Conservation (phyloP, 2,888 invertebrate genomes). For the Tetheella fluctuosa region DNA sequence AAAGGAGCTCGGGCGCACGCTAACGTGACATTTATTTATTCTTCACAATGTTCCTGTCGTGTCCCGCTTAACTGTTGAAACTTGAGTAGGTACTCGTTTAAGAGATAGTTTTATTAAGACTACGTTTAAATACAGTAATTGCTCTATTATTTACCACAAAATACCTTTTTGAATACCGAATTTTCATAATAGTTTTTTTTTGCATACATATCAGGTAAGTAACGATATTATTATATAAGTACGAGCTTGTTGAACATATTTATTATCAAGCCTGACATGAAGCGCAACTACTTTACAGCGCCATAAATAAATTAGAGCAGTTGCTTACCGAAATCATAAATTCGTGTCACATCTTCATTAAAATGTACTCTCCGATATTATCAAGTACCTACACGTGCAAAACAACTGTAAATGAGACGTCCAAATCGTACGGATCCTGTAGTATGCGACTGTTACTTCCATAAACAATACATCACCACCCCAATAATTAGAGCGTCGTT, state of each 20-base stretch:
- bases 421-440: slow-evolving; percentile 33
- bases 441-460: slow-evolving; percentile 35
- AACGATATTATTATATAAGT: too few relatives aligned
- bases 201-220: too few relatives aligned
- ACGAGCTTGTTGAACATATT: too few relatives aligned
- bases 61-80: slow-evolving; percentile 52
- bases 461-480: slow-evolving; percentile 67
- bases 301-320: not conserved
- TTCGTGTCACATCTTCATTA: not conserved
- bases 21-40: slow-evolving; percentile 81
- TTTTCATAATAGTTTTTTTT: too few relatives aligned
- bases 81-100: slow-evolving; percentile 62
- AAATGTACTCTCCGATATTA: not conserved
- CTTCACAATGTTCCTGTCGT: slow-evolving; percentile 72
- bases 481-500: slow-evolving; percentile 69
- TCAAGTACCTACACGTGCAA: slow-evolving; percentile 38
- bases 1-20: slow-evolving; percentile 49
- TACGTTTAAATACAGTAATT: not conserved
- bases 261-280: not conserved
- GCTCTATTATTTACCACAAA: not conserved
- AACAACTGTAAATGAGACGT: slow-evolving; percentile 38
- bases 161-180: not conserved
- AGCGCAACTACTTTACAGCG: not conserved
- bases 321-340: not conserved
- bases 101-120: slow-evolving; percentile 50